Evolutionary conservation across 1,140 invertebrate genomes (phyloP), one percentile per base, ranked within the genome.

Genomic region (Sycophaga agraensis): DNA sequence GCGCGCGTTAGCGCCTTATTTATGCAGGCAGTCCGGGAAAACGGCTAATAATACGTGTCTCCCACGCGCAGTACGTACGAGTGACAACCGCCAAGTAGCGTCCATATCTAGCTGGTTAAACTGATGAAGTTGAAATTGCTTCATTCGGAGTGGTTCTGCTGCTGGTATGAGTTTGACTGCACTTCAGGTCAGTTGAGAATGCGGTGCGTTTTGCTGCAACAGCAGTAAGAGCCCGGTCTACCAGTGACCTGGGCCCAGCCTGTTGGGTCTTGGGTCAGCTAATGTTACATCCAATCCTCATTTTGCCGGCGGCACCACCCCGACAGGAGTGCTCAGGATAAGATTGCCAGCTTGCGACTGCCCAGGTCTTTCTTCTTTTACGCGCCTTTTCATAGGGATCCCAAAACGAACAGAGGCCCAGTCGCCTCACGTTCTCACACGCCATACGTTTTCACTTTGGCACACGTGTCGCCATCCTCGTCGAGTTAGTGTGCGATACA

Each of bases 381-480:
- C 51, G n/a, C n/a, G 11, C 21, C 21, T 14, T 26, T 34, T 56
- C 43, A 12, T 26, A 26, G 17, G 59, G 57, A 50, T 62, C 63
- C 64, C 56, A 62, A 51, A 62, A 54, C 59, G 64, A 54, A 58
- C 59, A 26, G 54, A 58, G 59, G n/a, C n/a, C 55, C 40, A 73
- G 76, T 78, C 74, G 66, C 57, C 73, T 78, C 77, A 79, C 78
- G 77, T 75, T 71, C 70, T 65, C 63, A 58, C 48, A 64, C 55
- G 69, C 72, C 68, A 80, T 80, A 80, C 73, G 78, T 82, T 82
- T 82, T 82, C 79, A 80, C 79, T 82, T 82, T 80, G 73, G 74
- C 78, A 73, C 80, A 82, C 75, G 74, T 81, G 80, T 76, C 72
- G 75, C 77, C 70, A 69, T 59, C 53, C 49, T 46, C 45, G 26